A percentile compares a stretch with the other conserved stretches of the same genome.
phyloP scores from a whole-genome alignment of 1,140 invertebrate species.

The Rhopalosiphum padi region DNA sequence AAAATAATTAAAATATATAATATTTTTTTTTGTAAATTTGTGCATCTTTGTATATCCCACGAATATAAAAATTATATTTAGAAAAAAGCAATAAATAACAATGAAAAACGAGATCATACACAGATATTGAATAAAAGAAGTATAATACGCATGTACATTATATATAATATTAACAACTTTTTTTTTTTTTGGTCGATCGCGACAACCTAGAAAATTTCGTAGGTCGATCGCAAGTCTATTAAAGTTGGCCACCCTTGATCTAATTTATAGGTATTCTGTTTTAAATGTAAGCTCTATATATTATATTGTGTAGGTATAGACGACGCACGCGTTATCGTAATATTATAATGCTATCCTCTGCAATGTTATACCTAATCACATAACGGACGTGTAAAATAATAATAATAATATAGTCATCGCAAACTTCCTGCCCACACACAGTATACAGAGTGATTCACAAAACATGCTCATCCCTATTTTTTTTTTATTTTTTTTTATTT shows the following conservation, averaged over 20 bases:
- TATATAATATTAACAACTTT: too few relatives aligned
- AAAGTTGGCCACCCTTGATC: background rate
- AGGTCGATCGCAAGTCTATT: too few relatives aligned
- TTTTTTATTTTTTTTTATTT: background rate
- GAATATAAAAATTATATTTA: too few relatives aligned
- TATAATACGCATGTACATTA: too few relatives aligned
- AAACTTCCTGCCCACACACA: background rate
- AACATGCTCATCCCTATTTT: background rate
- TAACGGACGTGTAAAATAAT: constrained; percentile 8
- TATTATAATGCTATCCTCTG: constrained; percentile 6
- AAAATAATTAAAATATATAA: too few relatives aligned
- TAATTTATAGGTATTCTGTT: background rate
- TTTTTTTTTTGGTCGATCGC: too few relatives aligned
- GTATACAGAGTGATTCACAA: background rate
- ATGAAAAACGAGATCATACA: too few relatives aligned
- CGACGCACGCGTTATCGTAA: background rate
- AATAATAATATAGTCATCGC: background rate
- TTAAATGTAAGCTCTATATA: background rate
- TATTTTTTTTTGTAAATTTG: too few relatives aligned
- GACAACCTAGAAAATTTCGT: too few relatives aligned
- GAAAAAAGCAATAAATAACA: too few relatives aligned
- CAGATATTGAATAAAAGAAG: too few relatives aligned
- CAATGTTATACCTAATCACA: background rate
- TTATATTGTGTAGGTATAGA: background rate
- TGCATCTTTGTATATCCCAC: too few relatives aligned